These are phyloP conservation scores for Ctenopoma kingsleyae DNA, from an alignment of 2,797 vertebrate genomes.

Conservation along the genomic window DNA sequence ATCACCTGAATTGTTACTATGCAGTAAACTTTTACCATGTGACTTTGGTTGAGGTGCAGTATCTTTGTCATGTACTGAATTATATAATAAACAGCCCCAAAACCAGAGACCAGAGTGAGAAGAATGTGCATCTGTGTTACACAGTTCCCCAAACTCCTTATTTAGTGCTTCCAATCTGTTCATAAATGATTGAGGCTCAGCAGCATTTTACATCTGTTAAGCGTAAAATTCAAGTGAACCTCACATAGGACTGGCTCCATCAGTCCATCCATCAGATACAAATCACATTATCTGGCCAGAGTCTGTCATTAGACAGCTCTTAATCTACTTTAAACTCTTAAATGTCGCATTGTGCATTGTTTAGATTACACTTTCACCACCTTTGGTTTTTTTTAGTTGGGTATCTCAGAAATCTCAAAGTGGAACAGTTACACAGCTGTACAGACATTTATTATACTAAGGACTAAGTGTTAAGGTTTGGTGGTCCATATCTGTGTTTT, in stretches of 20 bases:
- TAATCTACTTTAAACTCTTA: slow-evolving; percentile 13
- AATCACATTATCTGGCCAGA: slow-evolving; percentile 38
- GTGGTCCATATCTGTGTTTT: slow-evolving; percentile 10
- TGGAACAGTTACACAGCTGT: neutral
- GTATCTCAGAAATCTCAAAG: neutral
- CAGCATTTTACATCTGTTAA: slow-evolving; percentile 20
- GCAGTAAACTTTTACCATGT: neutral
- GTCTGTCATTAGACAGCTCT: slow-evolving; percentile 19
- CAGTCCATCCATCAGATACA: slow-evolving; percentile 19
- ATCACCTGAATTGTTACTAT: too few species aligned
- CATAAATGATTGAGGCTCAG: slow-evolving; percentile 13
- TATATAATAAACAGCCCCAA: neutral
- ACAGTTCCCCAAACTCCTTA: neutral
- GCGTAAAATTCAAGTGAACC: neutral
- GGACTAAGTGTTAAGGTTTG: neutral
- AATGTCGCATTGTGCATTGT: neutral
- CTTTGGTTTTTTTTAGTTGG: neutral
- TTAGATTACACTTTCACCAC: neutral
- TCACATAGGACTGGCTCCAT: slow-evolving; percentile 9
- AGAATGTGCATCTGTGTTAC: neutral
- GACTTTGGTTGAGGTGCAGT: neutral
- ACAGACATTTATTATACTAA: neutral
- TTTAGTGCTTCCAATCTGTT: slow-evolving; percentile 32
- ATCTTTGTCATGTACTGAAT: neutral
- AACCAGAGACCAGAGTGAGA: slow-evolving; percentile 7